Base-by-base conservation (phyloP, 2,797 vertebrate species). In the Smutsia temminckii region DNA sequence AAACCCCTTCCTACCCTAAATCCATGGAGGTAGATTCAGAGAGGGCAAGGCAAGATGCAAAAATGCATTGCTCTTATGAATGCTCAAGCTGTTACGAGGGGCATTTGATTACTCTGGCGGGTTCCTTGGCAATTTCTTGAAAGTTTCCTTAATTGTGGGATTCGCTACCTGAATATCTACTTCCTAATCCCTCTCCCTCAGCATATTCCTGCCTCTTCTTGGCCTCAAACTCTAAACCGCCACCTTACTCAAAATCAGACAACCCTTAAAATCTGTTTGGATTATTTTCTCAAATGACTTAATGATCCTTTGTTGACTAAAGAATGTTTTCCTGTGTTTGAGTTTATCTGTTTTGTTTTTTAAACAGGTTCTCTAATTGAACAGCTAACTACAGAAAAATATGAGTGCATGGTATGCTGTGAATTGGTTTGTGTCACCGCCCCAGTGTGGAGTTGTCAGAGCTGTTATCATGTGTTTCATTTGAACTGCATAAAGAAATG, bases 401-500 rank as follows among this genome's bases (percentile, higher is more conserved):
- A 99, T 0, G 99, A 99, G 98, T 99, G 99, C 97, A 99, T 99
- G 99, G 99, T 99, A 23, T 99, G 99, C 98, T 99, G 99, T 91
- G 99, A 99, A 10, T 97, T 99, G 69, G 99, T 99, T 77, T 98
- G 99, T 5, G 97, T 99, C 96, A 99, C 99, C 97, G 99, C 99
- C 4, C 99, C 99, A 0, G 99, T 99, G 93, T 99, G 99, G 99
- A 99, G 98, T 98, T 99, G 99, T 98, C 99, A 99, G 97, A 99
- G 99, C 98, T 99, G 99, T 98, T 99, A 99, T 95, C 99, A 99
- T 12, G 99, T 99, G 61, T 99, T 99, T 97, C 99, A 99, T 96
- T 98, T 99, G 88, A 99, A 99, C 97, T 99, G 99, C 97, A 99
- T 99, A 98, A 99, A 99, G 98, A 99, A 99, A 68, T 99, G 99